Percentiles rank a stretch among this genome's conserved stretches.
These are phyloP conservation scores for Aleiodes sp. DNA, from an alignment of 1,140 invertebrate species.

Conservation along the genomic window DNA sequence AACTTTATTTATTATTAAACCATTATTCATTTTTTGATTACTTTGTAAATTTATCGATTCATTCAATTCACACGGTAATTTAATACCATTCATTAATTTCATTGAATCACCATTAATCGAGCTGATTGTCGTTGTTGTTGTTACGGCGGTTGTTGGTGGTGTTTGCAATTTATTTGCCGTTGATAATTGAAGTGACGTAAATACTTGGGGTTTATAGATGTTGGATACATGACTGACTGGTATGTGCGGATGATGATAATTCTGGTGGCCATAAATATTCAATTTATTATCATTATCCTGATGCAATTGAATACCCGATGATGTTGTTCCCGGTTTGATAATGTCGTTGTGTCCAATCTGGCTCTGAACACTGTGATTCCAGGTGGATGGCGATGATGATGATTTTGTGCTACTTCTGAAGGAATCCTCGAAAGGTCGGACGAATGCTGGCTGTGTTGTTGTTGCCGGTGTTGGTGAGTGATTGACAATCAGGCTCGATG, in stretches of 20 bases:
- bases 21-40: too few relatives aligned
- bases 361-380: slow-evolving; percentile 49
- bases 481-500: not conserved
- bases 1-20: too few relatives aligned
- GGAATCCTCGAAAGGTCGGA: slow-evolving; percentile 65
- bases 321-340: slow-evolving; percentile 37
- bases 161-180: not conserved
- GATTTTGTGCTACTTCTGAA: slow-evolving; percentile 50
- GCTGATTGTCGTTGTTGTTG: slow-evolving; percentile 42
- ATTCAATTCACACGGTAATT: too few relatives aligned
- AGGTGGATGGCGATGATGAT: slow-evolving; percentile 41
- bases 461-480: slow-evolving; percentile 22
- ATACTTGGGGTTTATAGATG: slow-evolving; percentile 54
- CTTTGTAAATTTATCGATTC: too few relatives aligned
- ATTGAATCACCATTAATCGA: not conserved
- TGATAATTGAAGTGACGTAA: slow-evolving; percentile 38
- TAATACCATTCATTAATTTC: slow-evolving; percentile 23
- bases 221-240: slow-evolving; percentile 52
- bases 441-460: slow-evolving; percentile 54
- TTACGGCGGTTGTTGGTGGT: not conserved
- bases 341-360: slow-evolving; percentile 49
- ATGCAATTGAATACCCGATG: slow-evolving; percentile 36
- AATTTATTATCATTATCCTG: too few relatives aligned
- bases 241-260: slow-evolving; percentile 53
- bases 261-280: too few relatives aligned